Conservation (phyloP, 2,888 invertebrate genomes). For the Bhutanitis thaidina region DNA sequence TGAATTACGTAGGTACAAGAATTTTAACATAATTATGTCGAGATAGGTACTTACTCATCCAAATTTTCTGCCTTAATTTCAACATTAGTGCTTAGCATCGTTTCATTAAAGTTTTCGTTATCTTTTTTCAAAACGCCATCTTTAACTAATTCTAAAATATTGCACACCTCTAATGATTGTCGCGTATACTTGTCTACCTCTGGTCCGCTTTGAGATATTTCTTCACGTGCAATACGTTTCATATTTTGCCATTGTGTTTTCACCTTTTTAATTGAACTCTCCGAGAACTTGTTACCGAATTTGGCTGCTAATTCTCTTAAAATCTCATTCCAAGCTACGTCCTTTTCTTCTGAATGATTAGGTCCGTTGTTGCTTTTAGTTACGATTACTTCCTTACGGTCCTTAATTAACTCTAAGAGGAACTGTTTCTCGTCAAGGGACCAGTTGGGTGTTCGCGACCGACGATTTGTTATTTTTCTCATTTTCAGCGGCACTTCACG, state of each 20-base stretch:
- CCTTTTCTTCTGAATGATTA: conserved; percentile 67
- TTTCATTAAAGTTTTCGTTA: conserved; percentile 47
- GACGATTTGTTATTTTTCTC: conserved; percentile 61
- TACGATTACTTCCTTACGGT: conserved; percentile 62
- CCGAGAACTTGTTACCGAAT: conserved; percentile 63
- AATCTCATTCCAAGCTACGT: conserved; percentile 70
- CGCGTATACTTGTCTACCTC: conserved; percentile 48
- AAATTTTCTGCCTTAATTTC: conserved; percentile 68
- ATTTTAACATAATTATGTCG: not conserved
- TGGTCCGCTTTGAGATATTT: conserved; percentile 52
- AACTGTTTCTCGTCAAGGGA: conserved; percentile 68
- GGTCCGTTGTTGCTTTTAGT: conserved; percentile 65
- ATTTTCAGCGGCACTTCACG: conserved; percentile 45
- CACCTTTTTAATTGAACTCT: conserved; percentile 66
- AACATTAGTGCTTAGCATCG: conserved; percentile 48
- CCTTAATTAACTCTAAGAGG: conserved; percentile 67
- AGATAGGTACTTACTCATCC: conserved; percentile 63
- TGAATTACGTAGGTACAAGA: too few relatives aligned
- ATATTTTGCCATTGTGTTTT: conserved; percentile 77
- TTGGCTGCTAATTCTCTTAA: conserved; percentile 49
- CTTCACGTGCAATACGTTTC: conserved; percentile 71
- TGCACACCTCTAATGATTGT: conserved; percentile 62
- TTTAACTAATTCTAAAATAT: conserved; percentile 56
- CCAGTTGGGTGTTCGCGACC: conserved; percentile 71
- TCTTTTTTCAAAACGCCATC: conserved; percentile 47